Evolutionary conservation across 1,140 invertebrate genomes (phyloP).

Genomic region (Achatina immaculata): DNA sequence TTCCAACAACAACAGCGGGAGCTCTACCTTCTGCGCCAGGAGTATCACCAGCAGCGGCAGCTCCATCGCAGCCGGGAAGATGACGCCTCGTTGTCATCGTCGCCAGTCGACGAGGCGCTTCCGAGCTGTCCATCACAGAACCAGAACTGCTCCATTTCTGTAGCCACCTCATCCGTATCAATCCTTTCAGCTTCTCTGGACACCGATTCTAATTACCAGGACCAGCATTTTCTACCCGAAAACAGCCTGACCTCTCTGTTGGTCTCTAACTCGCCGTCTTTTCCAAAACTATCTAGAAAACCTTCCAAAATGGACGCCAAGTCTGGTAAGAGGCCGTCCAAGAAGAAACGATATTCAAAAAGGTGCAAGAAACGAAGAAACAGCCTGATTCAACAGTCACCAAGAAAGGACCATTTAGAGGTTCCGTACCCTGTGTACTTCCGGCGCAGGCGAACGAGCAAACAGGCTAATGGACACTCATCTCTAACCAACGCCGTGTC

Average conservation of each 20-base stretch:
- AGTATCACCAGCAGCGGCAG: background rate
- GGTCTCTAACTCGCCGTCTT: background rate
- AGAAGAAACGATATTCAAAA: slow-evolving; percentile 29
- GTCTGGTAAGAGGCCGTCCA: background rate
- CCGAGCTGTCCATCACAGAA: too few species aligned
- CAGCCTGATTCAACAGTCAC: background rate
- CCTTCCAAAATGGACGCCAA: background rate
- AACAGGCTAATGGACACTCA: slow-evolving; percentile 12
- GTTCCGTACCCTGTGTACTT: slow-evolving; percentile 31
- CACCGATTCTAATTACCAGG: background rate
- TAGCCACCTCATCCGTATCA: background rate
- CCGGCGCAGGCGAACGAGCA: slow-evolving; percentile 1
- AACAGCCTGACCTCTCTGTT: background rate
- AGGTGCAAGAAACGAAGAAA: slow-evolving; percentile 19
- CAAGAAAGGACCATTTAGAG: slow-evolving; percentile 16
- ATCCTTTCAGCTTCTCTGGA: background rate
- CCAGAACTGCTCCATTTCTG: background rate
- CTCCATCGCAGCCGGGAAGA: background rate
- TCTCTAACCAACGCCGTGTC: slow-evolving; percentile 31
- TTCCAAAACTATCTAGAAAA: background rate
- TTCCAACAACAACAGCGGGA: slow-evolving; percentile 30
- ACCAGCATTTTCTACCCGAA: background rate
- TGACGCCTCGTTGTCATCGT: background rate
- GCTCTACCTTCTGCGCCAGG: background rate
- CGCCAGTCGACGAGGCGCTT: background rate